Evolutionary conservation across 2,888 invertebrate species (phyloP).

Genomic region (Oscheius onirici): DNA sequence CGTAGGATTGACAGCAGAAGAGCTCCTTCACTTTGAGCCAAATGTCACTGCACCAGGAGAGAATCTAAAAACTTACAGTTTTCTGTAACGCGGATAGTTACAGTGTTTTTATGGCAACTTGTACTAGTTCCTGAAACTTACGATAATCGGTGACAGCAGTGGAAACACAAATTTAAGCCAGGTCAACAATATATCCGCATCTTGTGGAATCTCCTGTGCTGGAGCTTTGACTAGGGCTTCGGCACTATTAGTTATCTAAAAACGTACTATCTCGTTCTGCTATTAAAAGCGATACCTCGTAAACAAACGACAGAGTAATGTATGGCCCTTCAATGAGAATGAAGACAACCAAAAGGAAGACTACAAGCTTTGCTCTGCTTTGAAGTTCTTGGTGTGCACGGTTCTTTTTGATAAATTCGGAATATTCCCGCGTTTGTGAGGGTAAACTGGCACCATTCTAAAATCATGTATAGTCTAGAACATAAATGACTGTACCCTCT

Average conservation of each 20-base stretch:
- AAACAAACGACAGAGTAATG: conserved; percentile 60
- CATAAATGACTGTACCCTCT: conserved; percentile 30
- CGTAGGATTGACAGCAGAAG: conserved; percentile 59
- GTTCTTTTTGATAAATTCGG: conserved; percentile 53
- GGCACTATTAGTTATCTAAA: conserved; percentile 46
- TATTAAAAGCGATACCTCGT: conserved; percentile 45
- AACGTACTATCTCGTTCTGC: neutral
- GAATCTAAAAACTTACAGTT: conserved; percentile 47
- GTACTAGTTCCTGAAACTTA: conserved; percentile 37
- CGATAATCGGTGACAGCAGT: conserved; percentile 64
- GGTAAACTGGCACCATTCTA: conserved; percentile 48
- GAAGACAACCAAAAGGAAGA: conserved; percentile 49
- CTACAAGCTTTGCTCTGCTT: conserved; percentile 38
- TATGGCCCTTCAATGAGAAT: conserved; percentile 65
- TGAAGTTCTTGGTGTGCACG: conserved; percentile 30
- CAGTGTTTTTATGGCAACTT: neutral
- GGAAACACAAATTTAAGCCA: conserved; percentile 67
- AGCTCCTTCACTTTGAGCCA: conserved; percentile 65
- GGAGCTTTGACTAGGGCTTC: conserved; percentile 40
- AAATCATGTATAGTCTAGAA: conserved; percentile 17
- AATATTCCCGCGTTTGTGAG: conserved; percentile 49
- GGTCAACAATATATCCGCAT: conserved; percentile 64
- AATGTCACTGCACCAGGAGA: conserved; percentile 63
- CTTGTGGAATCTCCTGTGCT: conserved; percentile 51
- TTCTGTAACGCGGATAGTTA: no score